Conservation (phyloP, 2,113 vertebrate genomes). For the Siniperca knerii region DNA sequence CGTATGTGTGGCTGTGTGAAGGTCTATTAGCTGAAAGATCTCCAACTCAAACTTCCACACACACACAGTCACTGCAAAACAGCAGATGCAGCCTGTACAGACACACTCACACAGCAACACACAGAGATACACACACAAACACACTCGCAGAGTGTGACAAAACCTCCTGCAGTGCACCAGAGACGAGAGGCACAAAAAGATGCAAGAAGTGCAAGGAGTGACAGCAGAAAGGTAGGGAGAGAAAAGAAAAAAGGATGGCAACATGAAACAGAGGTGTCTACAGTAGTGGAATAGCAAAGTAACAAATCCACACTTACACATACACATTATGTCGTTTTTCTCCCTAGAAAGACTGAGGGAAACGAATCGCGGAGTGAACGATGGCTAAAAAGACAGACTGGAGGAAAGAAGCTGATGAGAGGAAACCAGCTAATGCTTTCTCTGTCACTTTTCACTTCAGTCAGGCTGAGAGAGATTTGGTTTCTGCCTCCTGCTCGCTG, state of each 20-base stretch:
- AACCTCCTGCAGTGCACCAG: constrained; percentile 49
- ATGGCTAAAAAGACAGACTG: constrained; percentile 26
- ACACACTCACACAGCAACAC: not conserved
- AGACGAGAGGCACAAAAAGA: constrained; percentile 60
- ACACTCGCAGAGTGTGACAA: constrained; percentile 34
- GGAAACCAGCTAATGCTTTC: constrained; percentile 42
- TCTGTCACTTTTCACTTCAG: constrained; percentile 47
- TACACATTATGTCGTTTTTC: constrained; percentile 37
- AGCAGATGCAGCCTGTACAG: constrained; percentile 16
- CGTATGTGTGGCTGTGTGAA: constrained; percentile 4
- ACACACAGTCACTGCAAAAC: not conserved
- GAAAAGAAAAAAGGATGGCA: constrained; percentile 9
- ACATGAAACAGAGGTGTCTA: constrained; percentile 58
- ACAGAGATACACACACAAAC: not conserved
- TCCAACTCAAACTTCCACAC: constrained; percentile 1
- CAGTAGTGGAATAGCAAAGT: constrained; percentile 50
- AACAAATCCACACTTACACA: constrained; percentile 34
- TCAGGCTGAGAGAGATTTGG: constrained; percentile 39
- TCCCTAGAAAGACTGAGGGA: constrained; percentile 44
- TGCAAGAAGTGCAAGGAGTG: constrained; percentile 49
- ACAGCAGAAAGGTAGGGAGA: constrained; percentile 53
- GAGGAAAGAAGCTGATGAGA: constrained; percentile 50
- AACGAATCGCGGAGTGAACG: not conserved
- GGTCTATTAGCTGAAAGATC: constrained; percentile 34
- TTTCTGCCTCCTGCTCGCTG: constrained; percentile 34